A percentile compares a stretch with the other conserved stretches of the same genome.
Conservation (phyloP, 2,113 vertebrate genomes). For the Pelusios castaneus region DNA sequence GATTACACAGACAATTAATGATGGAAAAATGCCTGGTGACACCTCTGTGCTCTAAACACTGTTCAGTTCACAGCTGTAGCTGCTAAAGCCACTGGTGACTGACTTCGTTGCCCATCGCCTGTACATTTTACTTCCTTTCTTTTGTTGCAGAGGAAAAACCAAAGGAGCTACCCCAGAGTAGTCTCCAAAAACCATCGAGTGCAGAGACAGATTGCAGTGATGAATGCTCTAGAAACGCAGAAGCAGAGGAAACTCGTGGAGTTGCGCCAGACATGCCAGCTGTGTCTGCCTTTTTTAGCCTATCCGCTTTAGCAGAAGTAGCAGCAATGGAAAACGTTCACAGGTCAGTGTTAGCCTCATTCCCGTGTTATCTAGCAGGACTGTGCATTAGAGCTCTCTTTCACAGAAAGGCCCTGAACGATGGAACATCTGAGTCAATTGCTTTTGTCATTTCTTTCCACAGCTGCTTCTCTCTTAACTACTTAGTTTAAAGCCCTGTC, state of each 20-base stretch:
- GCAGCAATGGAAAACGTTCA: constrained; percentile 99
- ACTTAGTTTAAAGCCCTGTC: neutral
- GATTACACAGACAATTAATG: neutral
- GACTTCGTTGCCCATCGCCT: neutral
- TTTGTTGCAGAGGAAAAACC: constrained; percentile 86
- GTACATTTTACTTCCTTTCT: constrained; percentile 20
- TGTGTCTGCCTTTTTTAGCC: constrained; percentile 92
- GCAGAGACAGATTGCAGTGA: constrained; percentile 86
- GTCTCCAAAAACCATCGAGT: constrained; percentile 75
- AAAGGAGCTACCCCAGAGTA: constrained; percentile 84
- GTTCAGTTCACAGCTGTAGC: neutral
- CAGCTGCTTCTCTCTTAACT: neutral
- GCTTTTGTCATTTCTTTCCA: neutral
- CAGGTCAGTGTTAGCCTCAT: constrained; percentile 79
- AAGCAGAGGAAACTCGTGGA: constrained; percentile 76
- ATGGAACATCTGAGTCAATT: neutral
- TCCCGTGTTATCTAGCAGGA: neutral
- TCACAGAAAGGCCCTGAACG: neutral
- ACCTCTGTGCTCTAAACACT: neutral
- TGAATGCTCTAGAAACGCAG: constrained; percentile 76
- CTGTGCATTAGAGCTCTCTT: neutral
- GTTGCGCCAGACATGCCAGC: constrained; percentile 81
- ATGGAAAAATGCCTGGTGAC: neutral
- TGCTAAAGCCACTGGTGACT: neutral
- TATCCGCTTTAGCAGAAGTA: constrained; percentile 98